These are phyloP conservation scores for Drosophila demipolita DNA, from an alignment of 2,888 invertebrate genomes.

Conservation along the genomic window DNA sequence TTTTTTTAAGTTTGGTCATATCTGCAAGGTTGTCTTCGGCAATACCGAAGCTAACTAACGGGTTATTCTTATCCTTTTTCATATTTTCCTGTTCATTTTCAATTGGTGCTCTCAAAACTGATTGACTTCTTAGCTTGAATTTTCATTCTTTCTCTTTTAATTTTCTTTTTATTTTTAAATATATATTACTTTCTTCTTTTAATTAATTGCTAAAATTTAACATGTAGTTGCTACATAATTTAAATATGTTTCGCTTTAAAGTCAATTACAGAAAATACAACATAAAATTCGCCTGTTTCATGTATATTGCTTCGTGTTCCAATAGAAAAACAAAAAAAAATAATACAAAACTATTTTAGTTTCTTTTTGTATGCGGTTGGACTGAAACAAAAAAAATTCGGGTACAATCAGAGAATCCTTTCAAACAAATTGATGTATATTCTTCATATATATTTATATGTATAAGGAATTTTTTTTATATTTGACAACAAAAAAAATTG, in stretches of 20 bases:
- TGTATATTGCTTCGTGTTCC: slow-evolving; percentile 54
- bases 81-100: slow-evolving; percentile 16
- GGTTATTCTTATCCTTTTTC: slow-evolving; percentile 4
- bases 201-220: slow-evolving; percentile 73
- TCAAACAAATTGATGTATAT: neutral
- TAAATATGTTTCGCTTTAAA: slow-evolving; percentile 61
- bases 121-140: slow-evolving; percentile 31
- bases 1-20: neutral
- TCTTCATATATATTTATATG: neutral
- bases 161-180: slow-evolving; percentile 16
- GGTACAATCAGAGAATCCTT: neutral
- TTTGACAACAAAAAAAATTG: neutral
- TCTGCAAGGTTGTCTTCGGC: slow-evolving; percentile 24
- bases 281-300: slow-evolving; percentile 41
- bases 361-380: neutral
- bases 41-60: slow-evolving; percentile 1
- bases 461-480: neutral
- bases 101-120: slow-evolving; percentile 47
- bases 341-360: neutral
- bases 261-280: slow-evolving; percentile 25
- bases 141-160: neutral
- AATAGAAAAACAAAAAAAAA: neutral
- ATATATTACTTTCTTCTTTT: slow-evolving; percentile 19
- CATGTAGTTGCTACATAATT: slow-evolving; percentile 80
- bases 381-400: neutral